Base-by-base conservation (phyloP, 2,797 vertebrate species). In the Myotis vivesi region DNA sequence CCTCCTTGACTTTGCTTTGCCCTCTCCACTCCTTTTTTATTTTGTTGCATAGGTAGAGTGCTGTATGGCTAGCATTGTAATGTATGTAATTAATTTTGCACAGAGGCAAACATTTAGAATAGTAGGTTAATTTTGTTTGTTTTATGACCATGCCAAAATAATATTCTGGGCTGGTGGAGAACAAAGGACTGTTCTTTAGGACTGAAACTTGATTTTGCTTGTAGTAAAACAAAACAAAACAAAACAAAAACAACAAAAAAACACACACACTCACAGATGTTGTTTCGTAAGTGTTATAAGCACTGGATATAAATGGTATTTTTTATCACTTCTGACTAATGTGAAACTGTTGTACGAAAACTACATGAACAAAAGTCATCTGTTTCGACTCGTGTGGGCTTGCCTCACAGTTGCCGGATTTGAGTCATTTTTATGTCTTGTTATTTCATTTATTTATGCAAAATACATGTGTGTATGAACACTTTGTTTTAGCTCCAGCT, bases 281-380 rank as follows among this genome's bases (percentile, higher is more conserved):
- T 99, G 98, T 99, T 99, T 99, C 98, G 96, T 99, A 99, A 99
- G 99, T 99, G 99, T 99, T 99, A 99, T 99, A 99, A 99, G 99
- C 99, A 99, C 99, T 99, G 99, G 99, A 99, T 99, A 99, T 99
- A 99, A 99, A 99, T 99, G 99, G 99, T 99, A 99, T 99, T 99
- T 99, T 99, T 99, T 99, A 99, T 99, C 99, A 99, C 99, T 99
- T 99, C 99, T 99, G 99, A 99, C 99, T 99, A 99, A 99, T 99
- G 99, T 99, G 99, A 99, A 99, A 99, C 99, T 99, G 99, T 99
- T 99, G 98, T 99, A 99, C 98, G 98, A 98, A 99, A 98, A 98
- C 98, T 98, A 99, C 99, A 99, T 98, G 98, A 99, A 99, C 99
- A 99, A 99, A 99, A 99, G 98, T 99, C 98, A 98, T 99, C 99